Base-by-base conservation (phyloP, 1,140 invertebrate species). In the Psilanteris sp. region DNA sequence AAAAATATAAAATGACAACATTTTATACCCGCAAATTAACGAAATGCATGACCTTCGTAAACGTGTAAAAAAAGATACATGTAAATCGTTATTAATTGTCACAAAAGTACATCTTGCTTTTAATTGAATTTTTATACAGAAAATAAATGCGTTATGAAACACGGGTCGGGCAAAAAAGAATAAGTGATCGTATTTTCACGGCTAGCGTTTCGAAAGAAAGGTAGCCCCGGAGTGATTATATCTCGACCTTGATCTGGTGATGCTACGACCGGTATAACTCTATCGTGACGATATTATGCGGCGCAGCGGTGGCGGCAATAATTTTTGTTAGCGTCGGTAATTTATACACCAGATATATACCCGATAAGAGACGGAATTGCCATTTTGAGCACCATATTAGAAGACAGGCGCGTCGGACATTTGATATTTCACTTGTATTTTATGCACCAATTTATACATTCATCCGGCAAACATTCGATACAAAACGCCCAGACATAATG, bases 361-460 rank as follows among this genome's bases (percentile, higher is more conserved):
- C 9, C 62, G 75, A 77, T 77, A 77, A 77, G 55, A 14, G 24
- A 41, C 57, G 37, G 32, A 72, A 72, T 72, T 50, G 57, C 55
- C 68, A 37, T 68, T 77, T 66, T 50, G 67, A 62, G 74, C 54
- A 62, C 54, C 74, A 72, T 68, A 73, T 77, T 77, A 73, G 75
- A 68, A 50, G 62, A 68, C 67, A 57, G 52, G 10, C 73, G 66
- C 61, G 54, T 57, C 55, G 62, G 55, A 73, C 50, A 73, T 73
- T 73, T 77, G 75, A 73, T 78, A 78, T 73, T 78, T 73, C 52
- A 73, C 55, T 68, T 37, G 50, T 64, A 64, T 50, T 73, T 73
- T 59, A 59, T 46, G 48, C 57, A 36, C 61, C 68, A 46, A 73
- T 70, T 68, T 59, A 66, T 59, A 61, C 43, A 44, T 50, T 62